Base-by-base conservation (phyloP, 2,888 invertebrate species). In the Ormyrus thymus region DNA sequence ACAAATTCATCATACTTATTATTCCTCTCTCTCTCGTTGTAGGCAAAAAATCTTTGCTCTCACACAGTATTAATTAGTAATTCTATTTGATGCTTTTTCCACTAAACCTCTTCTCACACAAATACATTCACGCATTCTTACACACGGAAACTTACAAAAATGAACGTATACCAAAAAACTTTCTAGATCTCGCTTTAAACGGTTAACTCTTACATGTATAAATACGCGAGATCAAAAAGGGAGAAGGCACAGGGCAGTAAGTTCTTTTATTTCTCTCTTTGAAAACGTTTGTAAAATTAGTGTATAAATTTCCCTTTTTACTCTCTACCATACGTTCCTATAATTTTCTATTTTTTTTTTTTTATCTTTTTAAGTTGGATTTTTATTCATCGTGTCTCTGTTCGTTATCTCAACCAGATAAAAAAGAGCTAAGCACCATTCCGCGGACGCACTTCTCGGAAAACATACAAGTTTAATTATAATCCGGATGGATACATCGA, bases 191-290 rank as follows among this genome's bases (percentile, higher is more conserved):
- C 71, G 55, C 48, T 73, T 71, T 75, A 76, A 81, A 80, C 72
- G 72, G 15, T 72, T 66, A 66, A 66, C 64, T 76, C 74, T 68
- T 45, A 66, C 78, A 59, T 61, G 58, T 71, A 69, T 62, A 61
- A 72, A 70, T 79, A 81, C 50, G 58, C 80, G 59, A 72, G 72
- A 83, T 81, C 79, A 75, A 82, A 77, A 84, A 84, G 83, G 84
- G 84, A 86, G 83, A 87, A 88, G 87, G 87, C 87, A 87, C 87
- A 83, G 83, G 84, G 83, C 83, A 86, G 83, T 85, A 78, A 68
- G 51, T 78, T 68, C 15, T 77, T 15, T 15, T 45, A 51, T 51
- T 61, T 66, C 45, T 69, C 10, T 55, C 29, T 29, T 29, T 29
- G 29, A 29, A 29, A 4, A 29, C 29, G 46, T 15, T 7, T 68